Conservation (phyloP, 1,140 invertebrate species). For the Plectrocnemia conspersa region DNA sequence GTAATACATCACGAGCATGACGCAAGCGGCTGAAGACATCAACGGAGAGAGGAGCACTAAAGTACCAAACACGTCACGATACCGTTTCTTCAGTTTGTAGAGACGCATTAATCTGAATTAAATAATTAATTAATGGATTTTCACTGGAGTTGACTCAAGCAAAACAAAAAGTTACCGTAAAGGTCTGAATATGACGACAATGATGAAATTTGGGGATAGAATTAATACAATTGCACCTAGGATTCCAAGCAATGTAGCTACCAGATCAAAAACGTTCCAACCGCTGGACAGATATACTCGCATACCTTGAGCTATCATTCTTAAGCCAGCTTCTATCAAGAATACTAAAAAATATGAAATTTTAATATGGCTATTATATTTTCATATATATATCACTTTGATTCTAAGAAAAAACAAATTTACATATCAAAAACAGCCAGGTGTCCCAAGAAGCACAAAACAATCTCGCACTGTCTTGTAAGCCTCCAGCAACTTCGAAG, state of each 20-base stretch:
- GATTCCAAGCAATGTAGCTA: conserved; percentile 65
- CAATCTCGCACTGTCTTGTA: conserved; percentile 55
- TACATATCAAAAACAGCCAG: conserved; percentile 64
- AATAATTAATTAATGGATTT: conserved; percentile 1
- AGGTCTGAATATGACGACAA: conserved; percentile 70
- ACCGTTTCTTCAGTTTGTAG: conserved; percentile 80
- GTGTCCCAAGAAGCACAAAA: conserved; percentile 73
- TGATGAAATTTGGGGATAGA: conserved; percentile 63
- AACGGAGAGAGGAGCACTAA: conserved; percentile 75
- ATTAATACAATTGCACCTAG: conserved; percentile 62
- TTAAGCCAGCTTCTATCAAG: conserved; percentile 66
- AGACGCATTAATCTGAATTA: conserved; percentile 57
- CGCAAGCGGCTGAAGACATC: conserved; percentile 71
- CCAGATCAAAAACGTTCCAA: conserved; percentile 84
- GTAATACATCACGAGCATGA: conserved; percentile 85
- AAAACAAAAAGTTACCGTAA: conserved; percentile 45
- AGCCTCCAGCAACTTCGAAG: conserved; percentile 40
- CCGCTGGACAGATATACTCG: conserved; percentile 70
- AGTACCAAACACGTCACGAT: conserved; percentile 85
- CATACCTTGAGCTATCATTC: conserved; percentile 70
- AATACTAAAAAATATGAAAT: conserved; percentile 58
- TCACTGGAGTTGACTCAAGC: not conserved
- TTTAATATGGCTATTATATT: conserved; percentile 8
- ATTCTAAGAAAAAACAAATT: conserved; percentile 42
- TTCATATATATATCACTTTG: conserved; percentile 15